Evolutionary conservation across 2,797 vertebrate genomes (phyloP).

Genomic region (Squalus acanthias): DNA sequence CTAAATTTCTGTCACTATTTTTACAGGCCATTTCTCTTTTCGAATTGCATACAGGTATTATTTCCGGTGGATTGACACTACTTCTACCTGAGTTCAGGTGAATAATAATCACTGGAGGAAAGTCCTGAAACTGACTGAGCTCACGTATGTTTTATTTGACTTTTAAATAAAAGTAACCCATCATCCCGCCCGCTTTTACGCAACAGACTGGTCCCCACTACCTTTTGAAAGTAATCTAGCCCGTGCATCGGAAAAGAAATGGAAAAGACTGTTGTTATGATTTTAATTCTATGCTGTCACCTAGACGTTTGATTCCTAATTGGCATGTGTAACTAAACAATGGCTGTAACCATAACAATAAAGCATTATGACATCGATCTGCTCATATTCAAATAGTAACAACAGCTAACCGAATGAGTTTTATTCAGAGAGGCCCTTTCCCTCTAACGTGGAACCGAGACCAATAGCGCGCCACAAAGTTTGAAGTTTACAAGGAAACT

Average conservation of each 20-base stretch:
- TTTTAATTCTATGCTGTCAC: conserved; percentile 34
- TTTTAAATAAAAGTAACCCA: neutral
- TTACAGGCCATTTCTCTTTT: neutral
- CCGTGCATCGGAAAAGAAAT: neutral
- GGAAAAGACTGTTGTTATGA: neutral
- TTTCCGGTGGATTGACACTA: neutral
- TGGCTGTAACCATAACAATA: conserved; percentile 33
- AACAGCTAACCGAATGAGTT: neutral
- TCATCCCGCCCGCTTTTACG: neutral
- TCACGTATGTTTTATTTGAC: neutral
- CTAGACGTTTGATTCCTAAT: conserved; percentile 16
- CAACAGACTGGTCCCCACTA: neutral
- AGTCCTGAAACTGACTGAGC: neutral
- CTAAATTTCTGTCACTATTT: neutral
- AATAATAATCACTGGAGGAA: neutral
- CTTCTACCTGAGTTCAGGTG: neutral
- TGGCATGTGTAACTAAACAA: conserved; percentile 34
- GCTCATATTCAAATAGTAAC: neutral
- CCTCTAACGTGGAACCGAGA: neutral
- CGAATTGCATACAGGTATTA: neutral
- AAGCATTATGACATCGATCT: conserved; percentile 6
- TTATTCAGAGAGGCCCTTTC: neutral
- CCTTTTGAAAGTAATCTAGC: neutral
- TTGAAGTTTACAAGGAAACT: neutral
- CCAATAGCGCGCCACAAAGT: neutral